Evolutionary conservation across 2,113 vertebrate genomes (phyloP).

Genomic region (Myodes glareolus): DNA sequence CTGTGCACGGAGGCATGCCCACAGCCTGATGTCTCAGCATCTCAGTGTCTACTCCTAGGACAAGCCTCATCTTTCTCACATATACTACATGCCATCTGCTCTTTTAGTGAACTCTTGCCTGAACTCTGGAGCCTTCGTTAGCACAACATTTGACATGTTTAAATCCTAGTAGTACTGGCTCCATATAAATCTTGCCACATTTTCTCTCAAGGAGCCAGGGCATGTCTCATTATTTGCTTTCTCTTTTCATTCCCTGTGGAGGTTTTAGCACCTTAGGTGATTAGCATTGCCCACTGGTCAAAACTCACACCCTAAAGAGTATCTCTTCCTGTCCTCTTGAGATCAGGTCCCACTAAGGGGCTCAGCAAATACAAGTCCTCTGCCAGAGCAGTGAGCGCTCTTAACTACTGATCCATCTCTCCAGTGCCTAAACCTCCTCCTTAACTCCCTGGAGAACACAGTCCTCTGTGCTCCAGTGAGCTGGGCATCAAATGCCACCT

Average conservation of each 20-base stretch:
- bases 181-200: not conserved
- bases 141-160: not conserved
- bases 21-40: rapidly evolving
- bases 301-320: not conserved
- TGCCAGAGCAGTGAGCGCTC: not conserved
- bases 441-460: not conserved
- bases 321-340: not conserved
- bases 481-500: not conserved
- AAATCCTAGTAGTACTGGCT: not conserved
- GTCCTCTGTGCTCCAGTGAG: not conserved
- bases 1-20: rapidly evolving
- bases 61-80: not conserved
- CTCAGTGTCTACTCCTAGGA: not conserved
- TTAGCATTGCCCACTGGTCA: not conserved
- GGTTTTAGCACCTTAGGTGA: not conserved
- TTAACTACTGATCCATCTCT: not conserved
- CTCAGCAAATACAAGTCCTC: not conserved
- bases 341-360: not conserved
- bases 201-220: too few species aligned
- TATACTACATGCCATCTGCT: not conserved
- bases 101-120: not conserved
- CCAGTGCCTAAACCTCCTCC: not conserved
- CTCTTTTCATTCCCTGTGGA: not conserved
- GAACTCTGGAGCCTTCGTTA: not conserved
- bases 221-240: not conserved